Conservation (phyloP, 1,140 invertebrate species). For the Chymomyza costata region DNA sequence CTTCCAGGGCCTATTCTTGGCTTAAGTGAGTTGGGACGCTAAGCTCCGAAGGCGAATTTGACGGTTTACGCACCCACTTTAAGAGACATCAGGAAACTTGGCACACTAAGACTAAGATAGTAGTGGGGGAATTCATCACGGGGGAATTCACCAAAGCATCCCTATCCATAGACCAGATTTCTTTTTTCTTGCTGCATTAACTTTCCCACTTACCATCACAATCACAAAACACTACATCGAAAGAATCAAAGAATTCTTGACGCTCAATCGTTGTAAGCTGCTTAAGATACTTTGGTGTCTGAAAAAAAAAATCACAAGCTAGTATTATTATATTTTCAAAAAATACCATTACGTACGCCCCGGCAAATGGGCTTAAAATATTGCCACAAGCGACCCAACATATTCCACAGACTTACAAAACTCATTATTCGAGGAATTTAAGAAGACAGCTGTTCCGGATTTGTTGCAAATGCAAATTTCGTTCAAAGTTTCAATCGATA, state of each 20-base stretch:
- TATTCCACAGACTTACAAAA: constrained; percentile 21
- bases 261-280: constrained; percentile 44
- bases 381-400: constrained; percentile 17
- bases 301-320: background rate
- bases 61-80: too few relatives aligned
- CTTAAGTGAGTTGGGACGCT: too few relatives aligned
- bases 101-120: too few relatives aligned
- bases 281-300: constrained; percentile 38
- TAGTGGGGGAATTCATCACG: too few relatives aligned
- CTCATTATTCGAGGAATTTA: constrained; percentile 14
- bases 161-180: too few relatives aligned
- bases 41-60: too few relatives aligned
- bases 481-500: constrained; percentile 23
- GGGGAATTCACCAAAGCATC: too few relatives aligned
- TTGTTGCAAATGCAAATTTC: constrained; percentile 14
- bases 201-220: constrained; percentile 76
- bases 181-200: too few relatives aligned
- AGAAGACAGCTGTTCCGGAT: background rate
- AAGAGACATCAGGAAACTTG: too few relatives aligned
- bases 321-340: too few relatives aligned
- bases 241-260: constrained; percentile 72
- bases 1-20: too few relatives aligned
- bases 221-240: constrained; percentile 75
- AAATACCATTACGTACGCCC: constrained; percentile 1
- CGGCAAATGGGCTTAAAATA: background rate